A percentile compares a stretch with the other conserved stretches of the same genome.
Evolutionary conservation across 2,113 vertebrate species (phyloP).

Genomic region (Atherinomorus stipes): DNA sequence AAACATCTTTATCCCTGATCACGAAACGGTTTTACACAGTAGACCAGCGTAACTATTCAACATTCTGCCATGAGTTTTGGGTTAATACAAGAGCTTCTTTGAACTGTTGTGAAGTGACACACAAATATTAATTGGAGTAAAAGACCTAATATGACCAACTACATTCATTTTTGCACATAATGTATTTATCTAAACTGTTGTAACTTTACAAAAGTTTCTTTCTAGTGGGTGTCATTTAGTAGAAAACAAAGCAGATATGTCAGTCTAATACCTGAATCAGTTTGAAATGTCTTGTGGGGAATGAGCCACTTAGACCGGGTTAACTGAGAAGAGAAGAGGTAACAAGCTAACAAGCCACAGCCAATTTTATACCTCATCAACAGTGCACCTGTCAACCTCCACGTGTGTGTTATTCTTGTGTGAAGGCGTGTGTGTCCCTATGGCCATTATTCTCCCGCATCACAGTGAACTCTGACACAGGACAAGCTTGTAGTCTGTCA

Average conservation of each 20-base stretch:
- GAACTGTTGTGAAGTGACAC: background rate
- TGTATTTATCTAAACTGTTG: background rate
- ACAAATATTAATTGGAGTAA: background rate
- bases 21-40: too few species aligned
- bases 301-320: background rate
- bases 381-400: background rate
- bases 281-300: background rate
- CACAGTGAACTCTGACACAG: conserved; percentile 40
- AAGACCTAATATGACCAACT: background rate
- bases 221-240: background rate
- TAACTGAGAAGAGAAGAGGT: conserved; percentile 4
- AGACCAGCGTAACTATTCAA: too few species aligned
- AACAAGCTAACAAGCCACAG: background rate
- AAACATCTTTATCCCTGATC: too few species aligned
- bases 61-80: too few species aligned
- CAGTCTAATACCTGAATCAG: background rate
- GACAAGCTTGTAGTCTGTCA: conserved; percentile 61
- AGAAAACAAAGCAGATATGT: background rate
- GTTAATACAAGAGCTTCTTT: too few species aligned
- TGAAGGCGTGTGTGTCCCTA: background rate
- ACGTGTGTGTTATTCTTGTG: background rate
- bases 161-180: background rate
- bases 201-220: background rate
- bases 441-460: conserved; percentile 28
- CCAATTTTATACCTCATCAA: background rate